Conservation (phyloP, 2,888 invertebrate genomes). For the Ophion obscuratus region DNA sequence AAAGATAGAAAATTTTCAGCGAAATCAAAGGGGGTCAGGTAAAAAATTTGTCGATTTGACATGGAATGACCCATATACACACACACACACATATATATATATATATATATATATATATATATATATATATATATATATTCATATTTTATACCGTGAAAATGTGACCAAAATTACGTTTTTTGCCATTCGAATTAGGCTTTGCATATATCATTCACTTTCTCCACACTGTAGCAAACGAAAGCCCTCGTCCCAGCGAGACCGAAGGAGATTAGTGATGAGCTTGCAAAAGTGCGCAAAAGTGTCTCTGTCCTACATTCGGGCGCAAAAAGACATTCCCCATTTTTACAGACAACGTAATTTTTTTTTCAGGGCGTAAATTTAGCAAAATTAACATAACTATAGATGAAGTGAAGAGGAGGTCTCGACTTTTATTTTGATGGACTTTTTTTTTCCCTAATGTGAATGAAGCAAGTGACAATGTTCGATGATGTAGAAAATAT, state of each 20-base stretch:
- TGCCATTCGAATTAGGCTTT: background rate
- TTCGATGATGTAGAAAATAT: background rate
- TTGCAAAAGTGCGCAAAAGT: background rate
- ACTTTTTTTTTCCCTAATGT: background rate
- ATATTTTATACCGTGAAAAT: background rate
- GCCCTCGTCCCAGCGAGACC: background rate
- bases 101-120: too few relatives aligned
- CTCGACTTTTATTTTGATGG: background rate
- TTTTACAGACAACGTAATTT: background rate
- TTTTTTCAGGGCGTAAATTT: background rate
- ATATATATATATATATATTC: conserved; percentile 27
- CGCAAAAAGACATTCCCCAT: background rate
- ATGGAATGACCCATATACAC: too few relatives aligned
- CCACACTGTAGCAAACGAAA: background rate
- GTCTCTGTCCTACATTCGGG: background rate
- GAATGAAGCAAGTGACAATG: background rate
- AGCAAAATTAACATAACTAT: background rate
- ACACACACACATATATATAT: too few relatives aligned
- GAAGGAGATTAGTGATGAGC: background rate
- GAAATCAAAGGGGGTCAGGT: too few relatives aligned
- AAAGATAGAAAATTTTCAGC: too few relatives aligned
- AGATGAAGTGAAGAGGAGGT: background rate
- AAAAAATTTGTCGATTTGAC: too few relatives aligned
- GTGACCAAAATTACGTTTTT: background rate
- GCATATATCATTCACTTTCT: background rate